Evolutionary conservation across 2,888 invertebrate species (phyloP).

Genomic region (Caenorhabditis parvicauda): DNA sequence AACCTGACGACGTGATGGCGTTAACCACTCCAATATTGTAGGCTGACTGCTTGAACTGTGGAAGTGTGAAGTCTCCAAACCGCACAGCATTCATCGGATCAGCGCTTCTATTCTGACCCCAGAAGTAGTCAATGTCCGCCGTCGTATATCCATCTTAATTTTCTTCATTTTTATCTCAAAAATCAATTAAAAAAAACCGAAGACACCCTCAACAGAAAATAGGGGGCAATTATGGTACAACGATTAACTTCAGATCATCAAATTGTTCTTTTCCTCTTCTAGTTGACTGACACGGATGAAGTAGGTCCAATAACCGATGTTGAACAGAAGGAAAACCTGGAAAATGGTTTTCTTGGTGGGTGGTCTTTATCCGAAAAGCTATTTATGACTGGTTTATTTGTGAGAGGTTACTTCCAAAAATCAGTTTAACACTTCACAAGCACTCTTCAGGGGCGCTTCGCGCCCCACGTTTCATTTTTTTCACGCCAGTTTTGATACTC

Average conservation of each 20-base stretch:
- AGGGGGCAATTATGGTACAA: not conserved
- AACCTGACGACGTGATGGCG: conserved; percentile 54
- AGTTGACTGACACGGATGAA: conserved; percentile 34
- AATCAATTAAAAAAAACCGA: not conserved
- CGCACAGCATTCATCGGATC: conserved; percentile 55
- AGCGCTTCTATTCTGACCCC: conserved; percentile 63
- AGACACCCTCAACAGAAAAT: not conserved
- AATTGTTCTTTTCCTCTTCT: conserved; percentile 5
- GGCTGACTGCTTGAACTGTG: conserved; percentile 64
- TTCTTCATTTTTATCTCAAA: not conserved
- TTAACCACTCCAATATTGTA: conserved; percentile 52
- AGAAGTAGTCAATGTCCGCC: conserved; percentile 66
- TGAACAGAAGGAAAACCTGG: conserved; percentile 91
- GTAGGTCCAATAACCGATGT: conserved; percentile 65
- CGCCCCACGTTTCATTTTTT: too few relatives aligned
- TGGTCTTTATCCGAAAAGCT: not conserved
- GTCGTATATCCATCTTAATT: conserved; percentile 65
- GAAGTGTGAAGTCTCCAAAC: conserved; percentile 63
- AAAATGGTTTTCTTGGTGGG: conserved; percentile 5
- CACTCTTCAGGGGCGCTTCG: too few relatives aligned
- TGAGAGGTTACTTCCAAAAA: too few relatives aligned
- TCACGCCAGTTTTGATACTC: too few relatives aligned
- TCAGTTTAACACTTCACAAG: too few relatives aligned
- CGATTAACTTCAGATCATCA: not conserved
- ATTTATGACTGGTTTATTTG: too few relatives aligned